These are phyloP conservation scores for human DNA, from an alignment of 2,113 vertebrate species.

Conservation along the genomic window GRCh38 chr3:139395001-139395500, in stretches of 20 bases:
- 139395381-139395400: slow-evolving; percentile 45
- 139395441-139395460: slow-evolving; percentile 68
- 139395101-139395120: neutral
- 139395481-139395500: slow-evolving; percentile 77
- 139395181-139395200: neutral
- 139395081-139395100: neutral
- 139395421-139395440: slow-evolving; percentile 54
- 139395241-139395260: neutral
- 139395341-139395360: neutral
- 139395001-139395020: neutral
- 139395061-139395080: neutral
- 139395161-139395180: neutral
- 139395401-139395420: slow-evolving; percentile 35
- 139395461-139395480: slow-evolving; percentile 62
- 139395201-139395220: neutral
- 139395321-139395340: neutral
- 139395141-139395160: neutral
- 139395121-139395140: neutral
- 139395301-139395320: neutral
- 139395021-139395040: neutral
- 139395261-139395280: neutral
- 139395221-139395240: neutral
- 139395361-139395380: neutral
- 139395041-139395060: neutral
- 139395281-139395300: neutral